Percentiles rank a stretch among this genome's conserved stretches.
Evolutionary conservation across 1,140 invertebrate species (phyloP).

Genomic region (Drosophila simulans): DNA sequence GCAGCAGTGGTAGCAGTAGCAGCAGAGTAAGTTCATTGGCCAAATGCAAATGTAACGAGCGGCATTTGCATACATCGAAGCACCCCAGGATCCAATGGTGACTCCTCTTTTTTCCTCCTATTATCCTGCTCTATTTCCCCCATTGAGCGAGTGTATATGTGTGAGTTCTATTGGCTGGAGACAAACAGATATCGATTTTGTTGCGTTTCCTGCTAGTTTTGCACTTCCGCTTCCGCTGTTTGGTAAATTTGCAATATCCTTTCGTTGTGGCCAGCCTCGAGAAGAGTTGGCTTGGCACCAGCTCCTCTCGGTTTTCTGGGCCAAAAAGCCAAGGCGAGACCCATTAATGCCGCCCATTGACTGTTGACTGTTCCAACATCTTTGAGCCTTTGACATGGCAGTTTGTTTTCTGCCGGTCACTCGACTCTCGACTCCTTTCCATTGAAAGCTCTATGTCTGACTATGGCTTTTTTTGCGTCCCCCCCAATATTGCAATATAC

Average conservation of each 20-base stretch:
- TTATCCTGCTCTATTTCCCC: conserved; percentile 7
- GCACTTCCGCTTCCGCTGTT: conserved; percentile 72
- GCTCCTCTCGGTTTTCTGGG: background rate
- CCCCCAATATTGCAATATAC: conserved; percentile 38
- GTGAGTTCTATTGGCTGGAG: conserved; percentile 20
- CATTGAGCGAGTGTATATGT: conserved; percentile 14
- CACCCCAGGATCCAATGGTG: conserved; percentile 18
- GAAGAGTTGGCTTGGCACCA: conserved; percentile 13
- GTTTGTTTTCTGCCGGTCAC: conserved; percentile 28
- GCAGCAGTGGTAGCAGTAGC: background rate
- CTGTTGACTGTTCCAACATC: conserved; percentile 27
- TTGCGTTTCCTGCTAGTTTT: conserved; percentile 42
- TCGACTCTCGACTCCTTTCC: background rate
- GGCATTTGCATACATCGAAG: conserved; percentile 69
- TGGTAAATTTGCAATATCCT: conserved; percentile 72
- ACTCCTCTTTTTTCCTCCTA: background rate
- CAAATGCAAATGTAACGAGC: conserved; percentile 70
- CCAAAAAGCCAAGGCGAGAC: background rate
- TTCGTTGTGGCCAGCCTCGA: conserved; percentile 24
- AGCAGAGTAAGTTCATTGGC: conserved; percentile 40
- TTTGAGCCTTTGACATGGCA: conserved; percentile 27
- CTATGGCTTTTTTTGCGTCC: background rate
- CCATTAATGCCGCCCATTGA: conserved; percentile 13
- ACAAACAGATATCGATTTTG: conserved; percentile 68
- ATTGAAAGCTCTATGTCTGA: background rate